phyloP scores from a whole-genome alignment of 2,797 vertebrate genomes.

The Dipus sagitta region DNA sequence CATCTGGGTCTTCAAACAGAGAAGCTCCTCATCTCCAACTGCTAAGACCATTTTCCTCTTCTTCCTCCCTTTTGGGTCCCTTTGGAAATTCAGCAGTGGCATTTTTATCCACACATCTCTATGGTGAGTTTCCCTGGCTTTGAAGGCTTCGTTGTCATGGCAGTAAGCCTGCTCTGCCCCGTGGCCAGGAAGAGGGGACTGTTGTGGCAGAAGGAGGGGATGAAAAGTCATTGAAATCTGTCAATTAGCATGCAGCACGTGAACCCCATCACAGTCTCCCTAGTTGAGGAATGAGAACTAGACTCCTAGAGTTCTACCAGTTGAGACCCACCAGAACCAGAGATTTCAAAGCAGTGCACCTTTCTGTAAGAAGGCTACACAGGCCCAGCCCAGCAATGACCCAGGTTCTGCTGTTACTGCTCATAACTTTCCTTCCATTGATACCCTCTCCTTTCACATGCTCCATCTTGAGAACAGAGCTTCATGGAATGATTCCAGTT shows the following conservation, averaged over 20 bases:
- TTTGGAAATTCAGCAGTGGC: slow-evolving; percentile 82
- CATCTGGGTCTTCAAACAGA: not conserved
- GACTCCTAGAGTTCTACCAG: not conserved
- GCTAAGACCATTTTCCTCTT: not conserved
- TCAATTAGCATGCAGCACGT: slow-evolving; percentile 94
- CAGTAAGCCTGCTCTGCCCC: slow-evolving; percentile 89
- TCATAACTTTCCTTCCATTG: not conserved
- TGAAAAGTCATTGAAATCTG: slow-evolving; percentile 94
- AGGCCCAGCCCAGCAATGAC: not conserved
- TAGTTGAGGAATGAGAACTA: slow-evolving; percentile 22
- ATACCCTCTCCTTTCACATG: not conserved
- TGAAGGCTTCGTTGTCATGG: slow-evolving; percentile 91
- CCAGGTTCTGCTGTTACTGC: rapidly evolving
- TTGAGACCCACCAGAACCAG: rapidly evolving
- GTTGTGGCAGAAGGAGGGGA: slow-evolving; percentile 69
- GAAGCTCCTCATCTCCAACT: not conserved
- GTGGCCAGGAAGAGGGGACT: slow-evolving; percentile 83
- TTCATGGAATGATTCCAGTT: not conserved
- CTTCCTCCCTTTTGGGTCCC: not conserved
- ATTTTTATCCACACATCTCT: slow-evolving; percentile 83
- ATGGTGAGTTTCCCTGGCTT: slow-evolving; percentile 82
- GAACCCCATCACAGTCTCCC: slow-evolving; percentile 72
- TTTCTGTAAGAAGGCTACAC: not conserved
- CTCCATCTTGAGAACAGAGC: not conserved
- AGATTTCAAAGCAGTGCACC: not conserved